Conservation (phyloP, 2,797 vertebrate species). For the Yasuhikotakia modesta region DNA sequence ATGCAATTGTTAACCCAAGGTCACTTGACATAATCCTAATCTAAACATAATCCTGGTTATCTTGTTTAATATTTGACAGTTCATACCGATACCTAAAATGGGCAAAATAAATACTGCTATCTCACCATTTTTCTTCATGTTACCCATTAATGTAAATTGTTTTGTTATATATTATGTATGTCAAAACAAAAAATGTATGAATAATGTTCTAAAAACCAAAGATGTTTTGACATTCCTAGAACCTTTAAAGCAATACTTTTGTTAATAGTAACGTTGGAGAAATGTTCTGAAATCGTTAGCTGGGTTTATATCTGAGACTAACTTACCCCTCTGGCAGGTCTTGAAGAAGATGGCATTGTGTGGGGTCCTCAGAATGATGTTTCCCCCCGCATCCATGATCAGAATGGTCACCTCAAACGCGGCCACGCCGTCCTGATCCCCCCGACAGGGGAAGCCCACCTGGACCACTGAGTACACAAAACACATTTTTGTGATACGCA, state of each 20-base stretch:
- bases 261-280: no score
- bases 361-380: conserved; percentile 84
- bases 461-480: conserved; percentile 78
- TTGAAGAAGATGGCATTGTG: conserved; percentile 93
- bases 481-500: background rate
- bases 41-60: background rate
- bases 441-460: conserved; percentile 87
- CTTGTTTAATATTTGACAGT: background rate
- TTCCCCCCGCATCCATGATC: conserved; percentile 87
- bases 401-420: conserved; percentile 88
- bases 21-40: no score
- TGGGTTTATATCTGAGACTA: background rate
- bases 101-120: background rate
- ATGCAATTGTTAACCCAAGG: background rate
- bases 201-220: no score
- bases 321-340: conserved; percentile 88
- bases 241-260: no score
- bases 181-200: no score
- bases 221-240: no score
- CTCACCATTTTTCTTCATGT: background rate
- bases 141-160: no score
- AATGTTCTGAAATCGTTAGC: no score
- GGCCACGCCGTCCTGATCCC: conserved; percentile 87
- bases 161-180: no score
- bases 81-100: background rate